These are phyloP conservation scores for Pseudopipra pipra DNA, from an alignment of 2,113 vertebrate species.

Conservation along the genomic window DNA sequence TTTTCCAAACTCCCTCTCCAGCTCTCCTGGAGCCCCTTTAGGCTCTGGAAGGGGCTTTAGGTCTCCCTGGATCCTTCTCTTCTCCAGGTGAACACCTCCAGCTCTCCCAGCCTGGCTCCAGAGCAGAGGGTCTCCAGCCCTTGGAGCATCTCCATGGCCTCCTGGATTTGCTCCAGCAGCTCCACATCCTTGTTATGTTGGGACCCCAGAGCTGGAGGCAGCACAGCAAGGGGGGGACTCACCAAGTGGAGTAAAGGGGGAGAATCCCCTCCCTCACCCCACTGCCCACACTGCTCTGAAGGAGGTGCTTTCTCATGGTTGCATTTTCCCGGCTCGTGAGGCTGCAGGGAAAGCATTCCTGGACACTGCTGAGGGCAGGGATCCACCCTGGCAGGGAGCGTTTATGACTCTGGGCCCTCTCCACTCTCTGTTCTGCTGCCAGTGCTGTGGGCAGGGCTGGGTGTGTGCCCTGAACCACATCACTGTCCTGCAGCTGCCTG, in stretches of 20 bases:
- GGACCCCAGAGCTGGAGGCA: not conserved
- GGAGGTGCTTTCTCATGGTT: not conserved
- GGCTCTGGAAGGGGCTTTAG: not conserved
- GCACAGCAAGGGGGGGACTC: not conserved
- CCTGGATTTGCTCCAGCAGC: not conserved
- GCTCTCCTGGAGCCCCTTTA: not conserved
- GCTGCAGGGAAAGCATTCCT: not conserved
- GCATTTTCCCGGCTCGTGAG: not conserved
- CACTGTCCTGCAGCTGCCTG: not conserved
- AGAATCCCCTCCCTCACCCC: not conserved
- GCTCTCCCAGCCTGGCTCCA: not conserved
- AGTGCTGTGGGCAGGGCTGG: not conserved
- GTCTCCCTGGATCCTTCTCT: not conserved
- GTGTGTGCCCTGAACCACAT: not conserved
- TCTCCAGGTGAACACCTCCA: not conserved
- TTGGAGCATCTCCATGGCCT: rapidly evolving
- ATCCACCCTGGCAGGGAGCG: not conserved
- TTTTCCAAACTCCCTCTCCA: not conserved
- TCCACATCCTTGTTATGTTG: not conserved
- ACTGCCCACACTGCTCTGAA: not conserved
- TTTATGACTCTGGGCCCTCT: not conserved
- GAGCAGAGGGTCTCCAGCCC: not conserved
- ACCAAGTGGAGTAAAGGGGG: not conserved
- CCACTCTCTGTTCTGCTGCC: too few species aligned
- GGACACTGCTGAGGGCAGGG: not conserved